Evolutionary conservation across 2,113 vertebrate species (phyloP).

Genomic region (Psettodes erumei): DNA sequence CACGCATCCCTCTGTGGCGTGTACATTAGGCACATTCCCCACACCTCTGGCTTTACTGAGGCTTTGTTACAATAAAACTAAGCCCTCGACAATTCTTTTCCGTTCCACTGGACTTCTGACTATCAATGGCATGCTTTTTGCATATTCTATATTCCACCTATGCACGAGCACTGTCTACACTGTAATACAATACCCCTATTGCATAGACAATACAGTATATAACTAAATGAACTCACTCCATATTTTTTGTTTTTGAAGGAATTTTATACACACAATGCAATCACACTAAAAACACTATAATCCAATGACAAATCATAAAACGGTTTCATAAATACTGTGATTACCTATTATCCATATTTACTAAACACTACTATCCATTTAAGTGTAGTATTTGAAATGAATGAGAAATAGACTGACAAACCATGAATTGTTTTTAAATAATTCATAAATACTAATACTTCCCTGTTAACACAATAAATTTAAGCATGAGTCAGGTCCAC

Average conservation of each 20-base stretch:
- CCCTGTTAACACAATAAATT: neutral
- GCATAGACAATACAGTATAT: no score
- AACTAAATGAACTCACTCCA: neutral
- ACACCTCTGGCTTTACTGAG: constrained; percentile 52
- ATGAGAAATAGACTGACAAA: neutral
- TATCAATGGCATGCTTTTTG: constrained; percentile 27
- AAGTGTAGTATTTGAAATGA: neutral
- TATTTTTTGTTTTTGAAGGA: constrained; percentile 19
- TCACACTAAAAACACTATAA: neutral
- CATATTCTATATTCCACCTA: constrained; percentile 2
- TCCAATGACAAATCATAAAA: neutral
- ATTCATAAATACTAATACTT: constrained; percentile 11
- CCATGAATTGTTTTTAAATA: neutral
- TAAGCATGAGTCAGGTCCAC: neutral
- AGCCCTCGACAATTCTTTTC: constrained; percentile 28
- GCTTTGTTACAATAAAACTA: constrained; percentile 67
- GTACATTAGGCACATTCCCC: constrained; percentile 55
- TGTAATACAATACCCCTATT: neutral
- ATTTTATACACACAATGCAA: constrained; percentile 47
- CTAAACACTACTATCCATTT: neutral
- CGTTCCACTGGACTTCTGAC: constrained; percentile 27
- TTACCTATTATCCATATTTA: neutral
- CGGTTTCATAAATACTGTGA: neutral
- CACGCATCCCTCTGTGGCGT: constrained; percentile 23
- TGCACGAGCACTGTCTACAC: neutral